Evolutionary conservation across 1,140 invertebrate genomes (phyloP), one percentile per base, ranked within the genome.

Genomic region (Drosophila prosaltans): DNA sequence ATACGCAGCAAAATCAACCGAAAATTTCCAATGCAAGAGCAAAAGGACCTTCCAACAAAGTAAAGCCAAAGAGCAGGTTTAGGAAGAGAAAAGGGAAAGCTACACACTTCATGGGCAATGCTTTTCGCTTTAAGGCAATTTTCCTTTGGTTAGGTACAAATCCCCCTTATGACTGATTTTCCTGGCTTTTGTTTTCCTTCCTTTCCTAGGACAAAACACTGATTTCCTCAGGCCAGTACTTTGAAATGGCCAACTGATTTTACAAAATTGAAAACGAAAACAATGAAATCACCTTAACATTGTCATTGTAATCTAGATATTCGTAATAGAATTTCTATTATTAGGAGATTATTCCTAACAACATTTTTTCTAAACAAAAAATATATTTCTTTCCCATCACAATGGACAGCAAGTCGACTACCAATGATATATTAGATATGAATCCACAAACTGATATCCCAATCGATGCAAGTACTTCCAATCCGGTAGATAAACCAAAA

Each of bases 61-160:
- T 51, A 10, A 51, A 7, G 6, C 16, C 43, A 48, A 48, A 48
- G 21, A 51, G 45, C 45, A 26, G 1, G 45, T 4, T 54, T 10
- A 4, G 16, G 16, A 16, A 16, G 16, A 16, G 10, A 2, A 11
- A 40, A 59, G 30, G 11, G 55, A 2, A 26, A 26, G 9, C 21
- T 7, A 48, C 30, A 58, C 9, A 58, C 9, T 36, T 40, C 57
- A 59, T 40, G 57, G 16, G 32, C 32, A 58, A 39, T 58, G 55
- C 57, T 39, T 59, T 24, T 39, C 11, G 55, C 32, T 58, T 58
- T 16, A 58, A 58, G 32, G n/a, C 57, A 16, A 16, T 24, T 39
- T 59, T 40, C 57, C 32, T 59, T 40, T 57, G 54, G 32, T 24
- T 55, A 0, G 21, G 7, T 11, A 26, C 8, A 55, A 51, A 26